Evolutionary conservation across 2,888 invertebrate genomes (phyloP).

Genomic region (Caradrina kadenii): DNA sequence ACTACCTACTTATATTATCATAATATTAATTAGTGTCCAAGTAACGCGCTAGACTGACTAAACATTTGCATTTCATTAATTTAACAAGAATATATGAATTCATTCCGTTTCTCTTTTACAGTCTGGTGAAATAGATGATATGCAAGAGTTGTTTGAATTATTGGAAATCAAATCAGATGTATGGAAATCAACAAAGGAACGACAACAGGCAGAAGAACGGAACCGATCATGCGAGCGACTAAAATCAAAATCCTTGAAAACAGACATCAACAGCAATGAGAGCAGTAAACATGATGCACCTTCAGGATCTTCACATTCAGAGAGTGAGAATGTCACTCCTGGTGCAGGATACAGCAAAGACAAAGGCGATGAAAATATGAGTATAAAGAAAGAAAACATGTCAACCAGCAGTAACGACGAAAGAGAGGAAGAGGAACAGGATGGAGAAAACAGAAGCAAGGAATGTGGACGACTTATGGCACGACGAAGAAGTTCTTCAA

Average conservation of each 20-base stretch:
- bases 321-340: slow-evolving; percentile 87
- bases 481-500: slow-evolving; percentile 93
- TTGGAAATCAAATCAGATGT: slow-evolving; percentile 96
- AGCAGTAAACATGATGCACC: slow-evolving; percentile 89
- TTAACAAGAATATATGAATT: slow-evolving; percentile 33
- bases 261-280: slow-evolving; percentile 89
- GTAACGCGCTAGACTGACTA: slow-evolving; percentile 31
- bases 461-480: slow-evolving; percentile 89
- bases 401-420: slow-evolving; percentile 89
- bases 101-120: slow-evolving; percentile 79
- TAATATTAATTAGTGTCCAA: slow-evolving; percentile 52
- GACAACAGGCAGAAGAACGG: slow-evolving; percentile 87
- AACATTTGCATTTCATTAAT: slow-evolving; percentile 41
- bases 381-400: slow-evolving; percentile 89
- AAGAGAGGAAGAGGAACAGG: slow-evolving; percentile 89
- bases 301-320: slow-evolving; percentile 88
- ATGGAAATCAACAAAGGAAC: slow-evolving; percentile 91
- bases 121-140: slow-evolving; percentile 95
- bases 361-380: slow-evolving; percentile 83
- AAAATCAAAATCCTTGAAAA: slow-evolving; percentile 86
- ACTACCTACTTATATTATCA: slow-evolving; percentile 31
- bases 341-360: slow-evolving; percentile 88
- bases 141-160: slow-evolving; percentile 95
- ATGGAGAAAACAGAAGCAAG: slow-evolving; percentile 89
- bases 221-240: slow-evolving; percentile 88